Conservation (phyloP, 2,888 invertebrate species). For the Melieria crassipennis region DNA sequence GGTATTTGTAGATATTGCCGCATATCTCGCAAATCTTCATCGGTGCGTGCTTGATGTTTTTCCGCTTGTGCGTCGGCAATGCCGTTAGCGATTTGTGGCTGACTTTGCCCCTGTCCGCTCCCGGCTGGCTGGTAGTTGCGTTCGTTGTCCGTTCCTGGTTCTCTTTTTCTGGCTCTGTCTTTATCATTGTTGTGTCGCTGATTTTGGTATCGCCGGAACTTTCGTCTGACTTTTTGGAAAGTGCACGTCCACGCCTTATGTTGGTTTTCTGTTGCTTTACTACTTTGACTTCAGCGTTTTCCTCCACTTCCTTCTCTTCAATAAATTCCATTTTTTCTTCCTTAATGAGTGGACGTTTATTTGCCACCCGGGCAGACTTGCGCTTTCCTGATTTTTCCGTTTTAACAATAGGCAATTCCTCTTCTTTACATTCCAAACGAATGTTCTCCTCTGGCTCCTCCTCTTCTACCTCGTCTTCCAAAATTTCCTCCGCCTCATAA, state of each 20-base stretch:
- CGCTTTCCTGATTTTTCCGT: background rate
- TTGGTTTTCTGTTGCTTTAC: too few species aligned
- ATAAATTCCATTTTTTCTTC: background rate
- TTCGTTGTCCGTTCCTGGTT: background rate
- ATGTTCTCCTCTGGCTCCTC: constrained; percentile 34
- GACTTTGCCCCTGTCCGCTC: background rate
- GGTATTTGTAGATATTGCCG: constrained; percentile 64
- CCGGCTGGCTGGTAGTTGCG: background rate
- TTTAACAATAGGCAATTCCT: constrained; percentile 14
- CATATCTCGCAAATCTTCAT: constrained; percentile 64
- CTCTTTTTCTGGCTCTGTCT: background rate
- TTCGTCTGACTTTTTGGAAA: background rate
- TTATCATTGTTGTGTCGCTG: background rate
- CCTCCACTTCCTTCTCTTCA: background rate
- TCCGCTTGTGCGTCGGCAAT: constrained; percentile 32
- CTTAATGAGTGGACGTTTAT: background rate
- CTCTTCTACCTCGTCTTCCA: constrained; percentile 34
- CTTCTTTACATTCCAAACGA: constrained; percentile 17
- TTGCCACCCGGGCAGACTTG: background rate
- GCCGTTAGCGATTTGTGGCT: background rate
- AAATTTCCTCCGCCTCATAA: constrained; percentile 30
- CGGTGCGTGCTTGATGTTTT: constrained; percentile 37
- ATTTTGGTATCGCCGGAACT: background rate
- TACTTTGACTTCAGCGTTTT: background rate
- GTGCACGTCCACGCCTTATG: background rate